A percentile compares a stretch with the other conserved stretches of the same genome.
phyloP scores from a whole-genome alignment of 1,140 invertebrate species.

The Brevipalpus yothersi region DNA sequence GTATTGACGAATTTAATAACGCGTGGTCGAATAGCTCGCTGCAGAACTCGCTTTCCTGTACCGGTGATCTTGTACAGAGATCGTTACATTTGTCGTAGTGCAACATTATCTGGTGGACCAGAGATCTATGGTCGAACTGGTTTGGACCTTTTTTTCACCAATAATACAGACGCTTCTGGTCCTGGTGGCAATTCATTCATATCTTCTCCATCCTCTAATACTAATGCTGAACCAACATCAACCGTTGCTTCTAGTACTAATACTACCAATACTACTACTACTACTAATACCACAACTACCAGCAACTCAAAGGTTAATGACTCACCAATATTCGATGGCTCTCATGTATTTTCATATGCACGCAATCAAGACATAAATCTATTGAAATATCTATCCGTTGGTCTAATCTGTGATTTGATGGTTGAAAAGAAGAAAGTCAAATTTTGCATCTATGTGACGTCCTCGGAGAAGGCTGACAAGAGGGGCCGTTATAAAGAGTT shows the following conservation, averaged over 20 bases:
- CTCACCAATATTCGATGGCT: slow-evolving; percentile 20
- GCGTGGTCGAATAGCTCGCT: slow-evolving; percentile 34
- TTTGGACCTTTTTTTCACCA: slow-evolving; percentile 19
- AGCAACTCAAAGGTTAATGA: slow-evolving; percentile 4
- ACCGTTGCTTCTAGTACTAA: too few relatives aligned
- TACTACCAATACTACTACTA: not conserved
- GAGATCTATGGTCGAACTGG: slow-evolving; percentile 44
- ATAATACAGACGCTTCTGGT: not conserved
- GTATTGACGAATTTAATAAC: slow-evolving; percentile 34
- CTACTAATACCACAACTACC: not conserved
- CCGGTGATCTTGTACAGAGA: slow-evolving; percentile 53
- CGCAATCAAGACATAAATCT: slow-evolving; percentile 45
- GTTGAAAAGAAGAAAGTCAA: slow-evolving; percentile 69
- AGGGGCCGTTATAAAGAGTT: slow-evolving; percentile 50
- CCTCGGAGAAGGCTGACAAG: slow-evolving; percentile 63
- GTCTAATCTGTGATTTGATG: slow-evolving; percentile 59
- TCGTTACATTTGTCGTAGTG: slow-evolving; percentile 29
- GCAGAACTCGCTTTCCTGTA: slow-evolving; percentile 45
- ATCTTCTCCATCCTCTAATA: too few relatives aligned
- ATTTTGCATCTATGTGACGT: slow-evolving; percentile 53
- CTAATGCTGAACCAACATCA: too few relatives aligned
- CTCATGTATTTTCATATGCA: slow-evolving; percentile 34
- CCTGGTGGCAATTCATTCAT: too few relatives aligned
- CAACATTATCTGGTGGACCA: slow-evolving; percentile 37
- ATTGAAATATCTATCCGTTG: slow-evolving; percentile 41